These are phyloP conservation scores for Oppia nitens DNA, from an alignment of 1,140 invertebrate species.

Conservation along the genomic window DNA sequence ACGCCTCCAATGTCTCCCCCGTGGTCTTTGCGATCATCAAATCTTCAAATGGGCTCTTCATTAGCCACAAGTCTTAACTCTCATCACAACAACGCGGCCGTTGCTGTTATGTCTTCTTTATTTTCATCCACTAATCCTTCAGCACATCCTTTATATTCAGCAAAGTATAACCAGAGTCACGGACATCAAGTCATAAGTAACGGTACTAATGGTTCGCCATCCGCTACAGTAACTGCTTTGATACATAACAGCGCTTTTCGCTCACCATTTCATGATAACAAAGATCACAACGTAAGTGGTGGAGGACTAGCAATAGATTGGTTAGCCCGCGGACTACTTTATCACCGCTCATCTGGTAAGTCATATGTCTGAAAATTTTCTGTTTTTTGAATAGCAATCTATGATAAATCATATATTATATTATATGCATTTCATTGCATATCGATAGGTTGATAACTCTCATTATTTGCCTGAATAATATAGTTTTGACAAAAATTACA, in stretches of 20 bases:
- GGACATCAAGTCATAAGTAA: neutral
- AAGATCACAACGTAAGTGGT: conserved; percentile 4
- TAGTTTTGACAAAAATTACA: too few relatives aligned
- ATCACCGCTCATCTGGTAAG: neutral
- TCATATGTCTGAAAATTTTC: too few relatives aligned
- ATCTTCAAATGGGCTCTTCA: neutral
- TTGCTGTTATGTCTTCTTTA: conserved; percentile 1
- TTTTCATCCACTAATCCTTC: conserved; percentile 3
- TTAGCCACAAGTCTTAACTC: neutral
- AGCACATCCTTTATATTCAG: conserved; percentile 2
- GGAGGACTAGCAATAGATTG: conserved; percentile 8
- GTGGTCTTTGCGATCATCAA: neutral
- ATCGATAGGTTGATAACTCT: too few relatives aligned
- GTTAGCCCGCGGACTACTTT: conserved; percentile 8
- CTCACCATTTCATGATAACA: conserved; percentile 15
- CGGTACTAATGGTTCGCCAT: neutral
- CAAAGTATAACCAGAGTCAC: neutral
- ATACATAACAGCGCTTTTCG: conserved; percentile 8
- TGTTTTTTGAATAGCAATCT: too few relatives aligned
- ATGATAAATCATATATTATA: too few relatives aligned
- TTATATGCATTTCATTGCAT: too few relatives aligned
- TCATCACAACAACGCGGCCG: neutral
- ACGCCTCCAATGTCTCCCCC: neutral
- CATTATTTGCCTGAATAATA: too few relatives aligned
- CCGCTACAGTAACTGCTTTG: neutral